Conservation (phyloP, 92 coral and sea anemone genomes). For the Umimayanthus kanabou region DNA sequence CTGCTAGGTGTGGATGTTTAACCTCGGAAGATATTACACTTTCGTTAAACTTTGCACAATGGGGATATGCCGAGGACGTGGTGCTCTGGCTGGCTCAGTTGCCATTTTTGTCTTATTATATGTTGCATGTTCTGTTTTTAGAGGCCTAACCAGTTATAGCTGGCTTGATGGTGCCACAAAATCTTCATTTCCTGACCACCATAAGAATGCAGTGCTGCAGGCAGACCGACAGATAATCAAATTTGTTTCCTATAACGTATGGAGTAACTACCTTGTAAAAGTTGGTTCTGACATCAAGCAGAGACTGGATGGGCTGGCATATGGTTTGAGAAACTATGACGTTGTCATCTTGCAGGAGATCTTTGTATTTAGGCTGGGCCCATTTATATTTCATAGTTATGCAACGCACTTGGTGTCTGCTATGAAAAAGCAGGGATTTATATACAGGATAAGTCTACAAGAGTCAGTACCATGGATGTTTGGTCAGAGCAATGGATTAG, state of each 20-base stretch:
- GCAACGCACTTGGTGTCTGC: slow-evolving; percentile 54
- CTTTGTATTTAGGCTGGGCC: slow-evolving; percentile 64
- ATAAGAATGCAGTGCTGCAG: neutral
- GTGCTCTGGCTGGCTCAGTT: neutral
- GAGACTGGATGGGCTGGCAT: slow-evolving; percentile 65
- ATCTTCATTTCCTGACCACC: neutral
- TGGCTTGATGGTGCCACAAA: neutral
- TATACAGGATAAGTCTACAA: slow-evolving; percentile 49
- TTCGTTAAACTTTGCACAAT: neutral
- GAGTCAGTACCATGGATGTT: slow-evolving; percentile 59
- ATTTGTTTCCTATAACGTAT: slow-evolving; percentile 70
- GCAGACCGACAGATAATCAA: slow-evolving; percentile 9
- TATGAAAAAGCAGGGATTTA: slow-evolving; percentile 68
- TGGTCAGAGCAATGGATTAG: slow-evolving; percentile 71
- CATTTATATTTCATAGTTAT: slow-evolving; percentile 58
- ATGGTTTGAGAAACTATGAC: slow-evolving; percentile 64
- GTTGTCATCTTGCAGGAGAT: slow-evolving; percentile 73
- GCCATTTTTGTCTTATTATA: slow-evolving; percentile 2
- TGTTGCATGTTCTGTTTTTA: neutral
- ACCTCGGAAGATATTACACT: neutral
- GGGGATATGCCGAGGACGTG: neutral
- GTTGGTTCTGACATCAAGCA: slow-evolving; percentile 43
- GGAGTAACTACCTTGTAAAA: slow-evolving; percentile 54
- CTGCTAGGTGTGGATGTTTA: neutral
- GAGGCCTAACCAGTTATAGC: slow-evolving; percentile 7